These are phyloP conservation scores for Spea multiplicata DNA, from an alignment of 2,113 vertebrate species.

Conservation along the genomic window DNA sequence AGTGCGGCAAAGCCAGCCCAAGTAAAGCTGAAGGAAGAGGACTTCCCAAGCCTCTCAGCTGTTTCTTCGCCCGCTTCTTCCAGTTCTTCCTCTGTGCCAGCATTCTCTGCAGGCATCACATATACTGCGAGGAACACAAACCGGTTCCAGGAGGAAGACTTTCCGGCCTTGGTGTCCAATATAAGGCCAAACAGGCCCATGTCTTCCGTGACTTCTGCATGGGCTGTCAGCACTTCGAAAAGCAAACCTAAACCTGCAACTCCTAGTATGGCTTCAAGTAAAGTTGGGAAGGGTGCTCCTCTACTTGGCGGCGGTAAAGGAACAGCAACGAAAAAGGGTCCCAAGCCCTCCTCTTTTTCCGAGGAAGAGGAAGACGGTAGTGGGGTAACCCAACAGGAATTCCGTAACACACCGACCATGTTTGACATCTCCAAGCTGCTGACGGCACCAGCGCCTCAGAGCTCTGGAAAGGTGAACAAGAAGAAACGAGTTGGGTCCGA, in stretches of 20 bases:
- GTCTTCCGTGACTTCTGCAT: slow-evolving; percentile 74
- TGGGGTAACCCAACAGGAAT: slow-evolving; percentile 72
- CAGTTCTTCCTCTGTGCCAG: slow-evolving; percentile 7
- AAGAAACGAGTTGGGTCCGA: slow-evolving; percentile 73
- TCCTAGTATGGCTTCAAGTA: slow-evolving; percentile 53
- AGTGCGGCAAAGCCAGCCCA: slow-evolving; percentile 58
- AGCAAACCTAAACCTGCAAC: slow-evolving; percentile 57
- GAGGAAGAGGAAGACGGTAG: slow-evolving; percentile 59
- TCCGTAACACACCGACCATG: slow-evolving; percentile 74
- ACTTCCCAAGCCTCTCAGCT: slow-evolving; percentile 86
- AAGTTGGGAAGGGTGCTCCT: slow-evolving; percentile 70
- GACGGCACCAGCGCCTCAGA: slow-evolving; percentile 64
- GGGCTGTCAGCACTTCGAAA: slow-evolving; percentile 73
- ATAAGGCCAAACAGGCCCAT: slow-evolving; percentile 65
- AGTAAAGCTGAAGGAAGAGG: slow-evolving; percentile 84
- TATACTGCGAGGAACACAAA: slow-evolving; percentile 65
- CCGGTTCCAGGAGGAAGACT: slow-evolving; percentile 93
- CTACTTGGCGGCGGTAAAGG: slow-evolving; percentile 59
- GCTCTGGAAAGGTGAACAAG: slow-evolving; percentile 74
- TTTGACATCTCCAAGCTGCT: slow-evolving; percentile 83
- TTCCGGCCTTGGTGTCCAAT: slow-evolving; percentile 89
- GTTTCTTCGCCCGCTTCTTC: slow-evolving; percentile 50
- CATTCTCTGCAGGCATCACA: slow-evolving; percentile 59
- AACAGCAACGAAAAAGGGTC: slow-evolving; percentile 51
- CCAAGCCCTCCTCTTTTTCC: slow-evolving; percentile 51